Base-by-base conservation (phyloP, 1,140 invertebrate genomes). In the Drosophila quadrilineata region DNA sequence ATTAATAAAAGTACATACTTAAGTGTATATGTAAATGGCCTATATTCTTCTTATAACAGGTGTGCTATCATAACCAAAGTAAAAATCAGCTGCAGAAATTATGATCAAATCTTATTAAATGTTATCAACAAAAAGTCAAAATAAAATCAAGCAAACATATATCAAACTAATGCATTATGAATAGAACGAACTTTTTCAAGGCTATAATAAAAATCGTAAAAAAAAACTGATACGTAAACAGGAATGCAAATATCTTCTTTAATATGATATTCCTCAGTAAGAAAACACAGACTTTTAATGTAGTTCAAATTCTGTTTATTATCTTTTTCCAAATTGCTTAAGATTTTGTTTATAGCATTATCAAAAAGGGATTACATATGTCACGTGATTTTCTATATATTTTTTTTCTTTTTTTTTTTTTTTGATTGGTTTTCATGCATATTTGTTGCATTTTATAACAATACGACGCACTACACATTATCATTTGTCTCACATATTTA, bases 51-150 rank as follows among this genome's bases (percentile, higher is more conserved):
- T 8, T 33, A 67, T 62, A 59, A 72, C 57, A 64, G 48, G 72
- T 65, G 49, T 75, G 58, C 58, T 57, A 40, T 56, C 60, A 57
- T 70, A 74, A 33, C 49, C 12, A 56, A 50, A 57, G n/a, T n/a
- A n/a, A 16, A 22, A 50, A 45, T 16, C 63, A 64, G 72, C 76
- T 76, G 56, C 40, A 46, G 41, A 22, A 46, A 63, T 22, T 65
- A 65, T 36, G 64, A 74, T 73, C 5, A 48, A 77, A 74, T 65
- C 75, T 69, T 73, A 70, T 66, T 84, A 53, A 60, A 82, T 77
- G 64, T 82, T 84, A 82, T 62, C 64, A 70, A 59, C 22, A 58
- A n/a, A n/a, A n/a, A n/a, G n/a, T n/a, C n/a, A n/a, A n/a, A n/a
- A n/a, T n/a, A n/a, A n/a, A n/a, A n/a, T n/a, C n/a, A n/a, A n/a